A percentile compares a stretch with the other conserved stretches of the same genome.
Evolutionary conservation across 1,140 invertebrate species (phyloP).

Genomic region (Wiebesia pumilae): DNA sequence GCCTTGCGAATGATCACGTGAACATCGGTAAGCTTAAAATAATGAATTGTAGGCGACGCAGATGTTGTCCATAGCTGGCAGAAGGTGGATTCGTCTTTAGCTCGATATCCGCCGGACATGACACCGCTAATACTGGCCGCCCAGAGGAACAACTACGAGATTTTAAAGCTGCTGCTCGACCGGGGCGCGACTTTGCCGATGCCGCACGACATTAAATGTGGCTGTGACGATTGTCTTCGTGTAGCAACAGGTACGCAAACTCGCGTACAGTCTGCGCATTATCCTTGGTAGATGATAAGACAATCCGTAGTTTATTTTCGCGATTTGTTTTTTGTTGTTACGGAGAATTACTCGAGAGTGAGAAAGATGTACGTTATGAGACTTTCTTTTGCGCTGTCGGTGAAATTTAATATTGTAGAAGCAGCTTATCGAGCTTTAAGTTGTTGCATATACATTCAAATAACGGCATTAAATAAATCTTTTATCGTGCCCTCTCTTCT

Average conservation of each 20-base stretch:
- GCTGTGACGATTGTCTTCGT: constrained; percentile 86
- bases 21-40: neutral
- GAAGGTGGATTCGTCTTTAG: constrained; percentile 86
- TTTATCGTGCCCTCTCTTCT: no score
- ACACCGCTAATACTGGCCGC: constrained; percentile 94
- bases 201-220: constrained; percentile 91
- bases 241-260: constrained; percentile 79
- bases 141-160: constrained; percentile 96
- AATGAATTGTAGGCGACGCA: neutral
- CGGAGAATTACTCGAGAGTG: neutral
- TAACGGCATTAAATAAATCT: no score
- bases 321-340: neutral
- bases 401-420: no score
- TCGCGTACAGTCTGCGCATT: neutral
- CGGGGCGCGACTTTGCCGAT: constrained; percentile 89
- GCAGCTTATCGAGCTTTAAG: no score
- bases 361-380: neutral
- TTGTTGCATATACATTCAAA: no score
- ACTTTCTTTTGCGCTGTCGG: neutral
- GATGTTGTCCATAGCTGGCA: constrained; percentile 84
- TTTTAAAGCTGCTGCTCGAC: constrained; percentile 92
- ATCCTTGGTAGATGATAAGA: neutral
- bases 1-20: no score
- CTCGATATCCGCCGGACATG: constrained; percentile 92
- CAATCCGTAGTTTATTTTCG: neutral